These are phyloP conservation scores for Ethmia dodecea DNA, from an alignment of 2,888 invertebrate genomes.

Conservation along the genomic window DNA sequence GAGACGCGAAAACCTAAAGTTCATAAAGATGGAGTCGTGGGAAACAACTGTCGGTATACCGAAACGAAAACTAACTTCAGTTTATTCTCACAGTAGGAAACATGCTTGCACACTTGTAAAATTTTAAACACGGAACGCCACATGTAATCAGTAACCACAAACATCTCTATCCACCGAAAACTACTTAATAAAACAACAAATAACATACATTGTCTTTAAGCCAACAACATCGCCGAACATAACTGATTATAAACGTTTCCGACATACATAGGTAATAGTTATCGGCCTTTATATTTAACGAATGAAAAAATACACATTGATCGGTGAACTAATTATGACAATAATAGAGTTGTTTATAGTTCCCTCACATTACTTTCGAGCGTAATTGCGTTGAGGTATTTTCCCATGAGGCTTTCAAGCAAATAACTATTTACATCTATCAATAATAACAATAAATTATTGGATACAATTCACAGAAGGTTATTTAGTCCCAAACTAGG, in stretches of 20 bases:
- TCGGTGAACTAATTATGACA: constrained; percentile 52
- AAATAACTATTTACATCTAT: no score
- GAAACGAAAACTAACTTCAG: no score
- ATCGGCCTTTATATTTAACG: constrained; percentile 37
- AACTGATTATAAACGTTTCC: constrained; percentile 26
- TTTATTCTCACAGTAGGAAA: constrained; percentile 6
- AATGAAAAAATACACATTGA: constrained; percentile 31
- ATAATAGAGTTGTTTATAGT: constrained; percentile 57
- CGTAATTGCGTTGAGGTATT: constrained; percentile 49
- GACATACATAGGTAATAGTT: constrained; percentile 9
- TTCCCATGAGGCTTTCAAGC: constrained; percentile 50
- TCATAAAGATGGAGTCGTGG: no score
- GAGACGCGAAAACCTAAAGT: no score
- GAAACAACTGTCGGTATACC: no score
- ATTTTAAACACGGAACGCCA: constrained; percentile 2
- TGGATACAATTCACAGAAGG: no score
- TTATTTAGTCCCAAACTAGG: no score
- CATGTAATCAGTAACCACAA: constrained; percentile 1
- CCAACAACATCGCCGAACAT: constrained; percentile 35
- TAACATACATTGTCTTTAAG: constrained; percentile 30
- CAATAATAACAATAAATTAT: no score
- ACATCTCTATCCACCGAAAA: constrained; percentile 1
- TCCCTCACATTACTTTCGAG: constrained; percentile 39
- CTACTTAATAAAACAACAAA: constrained; percentile 6
- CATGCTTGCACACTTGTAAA: not conserved